Conservation (phyloP, 2,888 invertebrate species). For the Isoperla grammatica region DNA sequence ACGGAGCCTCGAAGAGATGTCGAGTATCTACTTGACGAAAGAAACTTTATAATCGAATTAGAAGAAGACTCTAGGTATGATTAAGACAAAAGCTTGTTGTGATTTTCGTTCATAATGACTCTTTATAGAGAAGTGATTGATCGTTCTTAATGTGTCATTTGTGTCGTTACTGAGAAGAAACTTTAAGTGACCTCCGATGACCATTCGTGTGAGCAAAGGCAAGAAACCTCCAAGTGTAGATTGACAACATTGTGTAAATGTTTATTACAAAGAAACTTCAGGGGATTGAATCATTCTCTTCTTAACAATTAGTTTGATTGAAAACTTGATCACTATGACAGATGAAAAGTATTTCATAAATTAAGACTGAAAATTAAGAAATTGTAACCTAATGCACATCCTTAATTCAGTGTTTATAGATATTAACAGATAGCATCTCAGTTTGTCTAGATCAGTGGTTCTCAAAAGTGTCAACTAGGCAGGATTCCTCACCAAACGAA, state of each 20-base stretch:
- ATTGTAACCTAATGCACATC: constrained; percentile 1
- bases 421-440: too few species aligned
- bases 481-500: too few species aligned
- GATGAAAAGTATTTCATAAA: constrained; percentile 7
- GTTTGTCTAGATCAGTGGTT: too few species aligned
- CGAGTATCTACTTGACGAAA: constrained; percentile 1
- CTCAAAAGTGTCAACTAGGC: too few species aligned
- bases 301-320: too few species aligned
- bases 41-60: constrained; percentile 3
- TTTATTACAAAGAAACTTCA: background rate
- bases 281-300: too few species aligned
- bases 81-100: constrained; percentile 2
- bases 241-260: background rate
- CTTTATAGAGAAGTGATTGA: background rate
- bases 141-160: background rate
- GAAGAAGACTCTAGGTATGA: background rate
- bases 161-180: background rate
- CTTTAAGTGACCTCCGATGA: too few species aligned
- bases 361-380: constrained; percentile 27
- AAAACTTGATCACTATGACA: background rate
- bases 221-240: background rate
- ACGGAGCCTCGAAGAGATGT: background rate
- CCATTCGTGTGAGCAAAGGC: background rate
- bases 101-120: constrained; percentile 3
- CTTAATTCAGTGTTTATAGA: background rate